Conservation (phyloP, 1,140 invertebrate genomes). For the Meloidogyne chitwoodi region DNA sequence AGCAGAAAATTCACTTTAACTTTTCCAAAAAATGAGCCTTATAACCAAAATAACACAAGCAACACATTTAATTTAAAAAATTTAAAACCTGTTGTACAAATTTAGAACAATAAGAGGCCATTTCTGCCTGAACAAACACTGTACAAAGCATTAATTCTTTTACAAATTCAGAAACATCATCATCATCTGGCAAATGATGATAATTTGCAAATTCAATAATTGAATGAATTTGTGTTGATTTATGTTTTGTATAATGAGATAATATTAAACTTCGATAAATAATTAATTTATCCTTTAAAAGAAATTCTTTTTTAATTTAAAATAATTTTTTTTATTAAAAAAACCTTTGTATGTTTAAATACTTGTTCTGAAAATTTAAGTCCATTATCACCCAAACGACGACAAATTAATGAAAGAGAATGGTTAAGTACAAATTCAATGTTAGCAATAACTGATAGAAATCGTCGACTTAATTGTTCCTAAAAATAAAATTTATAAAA, state of each 20-base stretch:
- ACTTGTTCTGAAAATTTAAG: constrained; percentile 55
- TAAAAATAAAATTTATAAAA: background rate
- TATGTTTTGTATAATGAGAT: constrained; percentile 37
- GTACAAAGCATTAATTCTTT: constrained; percentile 56
- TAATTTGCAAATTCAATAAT: constrained; percentile 45
- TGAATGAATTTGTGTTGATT: constrained; percentile 34
- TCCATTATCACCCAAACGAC: constrained; percentile 50
- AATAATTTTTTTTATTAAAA: too few species aligned
- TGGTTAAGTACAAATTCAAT: constrained; percentile 33
- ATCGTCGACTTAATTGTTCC: constrained; percentile 35
- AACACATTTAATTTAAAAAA: background rate
- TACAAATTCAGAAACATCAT: constrained; percentile 56
- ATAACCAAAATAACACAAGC: too few species aligned
- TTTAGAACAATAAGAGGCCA: constrained; percentile 46
- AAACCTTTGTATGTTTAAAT: constrained; percentile 40
- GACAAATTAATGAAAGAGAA: constrained; percentile 49
- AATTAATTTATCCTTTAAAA: constrained; percentile 38
- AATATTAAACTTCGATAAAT: constrained; percentile 38
- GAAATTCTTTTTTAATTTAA: constrained; percentile 9
- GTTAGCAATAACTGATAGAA: constrained; percentile 54
- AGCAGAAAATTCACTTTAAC: too few species aligned
- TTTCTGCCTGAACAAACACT: constrained; percentile 57
- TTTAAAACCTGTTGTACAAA: constrained; percentile 33
- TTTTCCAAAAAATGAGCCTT: too few species aligned
- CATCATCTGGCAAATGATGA: constrained; percentile 41